phyloP scores from a whole-genome alignment of 2,113 vertebrate species.

The Rhineura floridana region DNA sequence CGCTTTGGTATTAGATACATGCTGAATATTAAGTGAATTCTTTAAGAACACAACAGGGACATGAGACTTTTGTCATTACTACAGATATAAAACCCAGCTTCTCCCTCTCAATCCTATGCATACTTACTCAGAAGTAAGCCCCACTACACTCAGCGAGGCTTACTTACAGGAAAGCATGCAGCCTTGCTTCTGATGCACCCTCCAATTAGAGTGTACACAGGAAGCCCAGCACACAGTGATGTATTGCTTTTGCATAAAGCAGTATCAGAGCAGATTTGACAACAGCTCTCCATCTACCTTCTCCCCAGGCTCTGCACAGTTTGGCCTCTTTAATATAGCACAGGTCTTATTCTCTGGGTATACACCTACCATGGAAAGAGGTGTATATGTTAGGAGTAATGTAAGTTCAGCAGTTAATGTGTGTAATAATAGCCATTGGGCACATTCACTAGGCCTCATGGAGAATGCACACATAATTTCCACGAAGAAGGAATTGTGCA shows the following conservation, averaged over 20 bases:
- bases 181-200: neutral
- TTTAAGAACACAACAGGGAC: neutral
- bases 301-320: neutral
- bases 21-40: neutral
- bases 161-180: neutral
- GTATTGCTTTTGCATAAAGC: constrained; percentile 15
- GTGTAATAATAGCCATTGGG: too few relatives aligned
- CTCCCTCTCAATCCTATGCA: too few relatives aligned
- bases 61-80: neutral
- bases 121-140: neutral
- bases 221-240: neutral
- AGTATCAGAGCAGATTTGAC: neutral
- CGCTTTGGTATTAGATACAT: constrained; percentile 26
- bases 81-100: neutral
- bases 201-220: neutral
- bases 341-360: neutral
- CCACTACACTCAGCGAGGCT: too few relatives aligned
- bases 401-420: too few relatives aligned
- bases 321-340: neutral
- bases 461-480: too few relatives aligned
- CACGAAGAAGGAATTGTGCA: too few relatives aligned
- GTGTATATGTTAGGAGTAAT: too few relatives aligned
- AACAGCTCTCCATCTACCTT: neutral
- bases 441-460: too few relatives aligned
- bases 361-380: neutral